Percentiles rank a stretch among this genome's conserved stretches.
These are phyloP conservation scores for Sphenodon punctatus DNA, from an alignment of 2,797 vertebrate species.

Conservation along the genomic window DNA sequence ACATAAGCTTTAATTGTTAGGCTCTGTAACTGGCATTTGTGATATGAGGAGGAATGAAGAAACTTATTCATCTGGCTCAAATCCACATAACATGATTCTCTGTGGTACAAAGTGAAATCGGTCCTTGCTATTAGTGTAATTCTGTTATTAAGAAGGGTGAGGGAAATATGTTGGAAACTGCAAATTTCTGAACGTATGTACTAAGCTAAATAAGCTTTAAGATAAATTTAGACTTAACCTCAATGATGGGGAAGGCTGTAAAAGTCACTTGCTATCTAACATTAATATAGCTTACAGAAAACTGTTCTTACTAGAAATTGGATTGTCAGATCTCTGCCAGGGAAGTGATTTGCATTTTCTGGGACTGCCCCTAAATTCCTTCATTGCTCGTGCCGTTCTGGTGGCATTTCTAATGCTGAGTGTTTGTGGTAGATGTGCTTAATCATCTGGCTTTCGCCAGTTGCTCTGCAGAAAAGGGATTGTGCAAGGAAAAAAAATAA, in stretches of 20 bases:
- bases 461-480: constrained; percentile 42
- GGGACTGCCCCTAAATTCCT: constrained; percentile 47
- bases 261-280: constrained; percentile 54
- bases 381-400: constrained; percentile 10
- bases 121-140: background rate
- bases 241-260: constrained; percentile 27
- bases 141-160: constrained; percentile 29
- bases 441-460: constrained; percentile 44
- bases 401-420: constrained; percentile 46
- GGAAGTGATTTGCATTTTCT: constrained; percentile 55
- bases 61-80: constrained; percentile 50
- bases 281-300: constrained; percentile 46
- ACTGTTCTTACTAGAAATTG: constrained; percentile 54
- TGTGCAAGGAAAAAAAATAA: constrained; percentile 1
- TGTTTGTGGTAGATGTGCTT: constrained; percentile 37
- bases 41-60: no score
- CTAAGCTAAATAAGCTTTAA: constrained; percentile 50
- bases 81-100: constrained; percentile 53
- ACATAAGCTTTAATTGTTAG: constrained; percentile 40
- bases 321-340: constrained; percentile 22
- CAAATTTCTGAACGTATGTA: constrained; percentile 54
- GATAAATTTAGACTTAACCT: constrained; percentile 51
- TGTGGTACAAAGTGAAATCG: constrained; percentile 43
- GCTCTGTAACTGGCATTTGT: constrained; percentile 1
- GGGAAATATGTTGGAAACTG: constrained; percentile 33